phyloP scores from a whole-genome alignment of 2,888 invertebrate species.

The Andrena camellia region DNA sequence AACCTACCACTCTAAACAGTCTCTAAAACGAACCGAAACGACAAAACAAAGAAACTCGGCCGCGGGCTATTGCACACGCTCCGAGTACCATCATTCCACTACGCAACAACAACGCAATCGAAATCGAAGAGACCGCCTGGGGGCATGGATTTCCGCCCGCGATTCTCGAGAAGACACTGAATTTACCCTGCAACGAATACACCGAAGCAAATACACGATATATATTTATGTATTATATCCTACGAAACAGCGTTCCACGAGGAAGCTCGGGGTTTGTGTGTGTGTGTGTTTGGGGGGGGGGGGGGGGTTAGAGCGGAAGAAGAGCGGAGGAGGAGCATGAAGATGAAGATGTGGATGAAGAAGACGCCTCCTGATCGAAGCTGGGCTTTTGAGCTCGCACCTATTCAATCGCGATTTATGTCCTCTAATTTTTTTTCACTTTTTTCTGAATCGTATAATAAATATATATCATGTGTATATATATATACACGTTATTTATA shows the following conservation, averaged over 20 bases:
- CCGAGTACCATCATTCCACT: not conserved
- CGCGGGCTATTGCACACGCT: conserved; percentile 14
- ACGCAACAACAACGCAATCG: conserved; percentile 17
- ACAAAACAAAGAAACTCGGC: not conserved
- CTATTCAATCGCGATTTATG: conserved; percentile 71
- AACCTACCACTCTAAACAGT: not conserved
- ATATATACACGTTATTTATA: conserved; percentile 74
- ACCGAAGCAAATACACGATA: conserved; percentile 32
- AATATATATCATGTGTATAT: conserved; percentile 79
- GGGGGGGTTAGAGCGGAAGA: conserved; percentile 21
- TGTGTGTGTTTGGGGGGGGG: too few species aligned
- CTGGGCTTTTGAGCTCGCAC: conserved; percentile 77
- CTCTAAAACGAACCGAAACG: conserved; percentile 18
- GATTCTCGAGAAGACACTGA: conserved; percentile 51
- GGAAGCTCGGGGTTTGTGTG: conserved; percentile 4
- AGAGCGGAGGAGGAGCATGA: conserved; percentile 36
- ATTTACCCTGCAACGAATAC: conserved; percentile 54
- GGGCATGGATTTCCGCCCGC: conserved; percentile 11
- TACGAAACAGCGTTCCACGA: not conserved
- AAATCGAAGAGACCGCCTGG: conserved; percentile 20
- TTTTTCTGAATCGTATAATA: conserved; percentile 80
- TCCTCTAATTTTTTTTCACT: conserved; percentile 77
- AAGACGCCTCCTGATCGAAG: conserved; percentile 75
- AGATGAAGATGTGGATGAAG: conserved; percentile 59
- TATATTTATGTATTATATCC: not conserved